Percentiles rank a stretch among this genome's conserved stretches.
Conservation (phyloP, 1,140 invertebrate species). For the Neocloeon triangulifer region DNA sequence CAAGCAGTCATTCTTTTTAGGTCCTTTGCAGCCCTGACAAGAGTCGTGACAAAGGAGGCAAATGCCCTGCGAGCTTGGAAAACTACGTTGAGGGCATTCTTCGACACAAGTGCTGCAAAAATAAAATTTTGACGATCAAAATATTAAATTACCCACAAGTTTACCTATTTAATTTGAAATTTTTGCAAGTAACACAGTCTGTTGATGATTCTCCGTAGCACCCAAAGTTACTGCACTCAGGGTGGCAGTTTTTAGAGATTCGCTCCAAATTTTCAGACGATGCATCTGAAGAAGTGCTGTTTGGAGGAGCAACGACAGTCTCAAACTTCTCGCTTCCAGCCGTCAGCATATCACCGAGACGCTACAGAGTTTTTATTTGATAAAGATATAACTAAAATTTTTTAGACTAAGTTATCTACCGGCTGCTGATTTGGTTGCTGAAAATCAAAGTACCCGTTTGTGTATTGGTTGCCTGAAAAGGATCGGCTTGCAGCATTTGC, state of each 20-base stretch:
- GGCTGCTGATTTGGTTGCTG: not conserved
- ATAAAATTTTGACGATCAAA: conserved; percentile 1
- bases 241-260: conserved; percentile 45
- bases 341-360: not conserved
- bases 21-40: conserved; percentile 58
- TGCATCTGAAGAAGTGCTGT: not conserved
- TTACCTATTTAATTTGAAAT: conserved; percentile 56
- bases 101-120: conserved; percentile 45
- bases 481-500: conserved; percentile 13
- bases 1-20: conserved; percentile 59
- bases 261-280: not conserved
- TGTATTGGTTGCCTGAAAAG: conserved; percentile 18
- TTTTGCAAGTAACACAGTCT: conserved; percentile 56
- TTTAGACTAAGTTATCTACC: not conserved
- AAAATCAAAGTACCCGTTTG: conserved; percentile 19
- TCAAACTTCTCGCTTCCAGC: conserved; percentile 1
- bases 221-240: conserved; percentile 56
- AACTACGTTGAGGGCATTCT: conserved; percentile 55
- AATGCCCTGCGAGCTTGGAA: conserved; percentile 45
- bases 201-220: conserved; percentile 60
- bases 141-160: conserved; percentile 11
- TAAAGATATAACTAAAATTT: not conserved
- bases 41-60: conserved; percentile 66
- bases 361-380: no score
- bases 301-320: not conserved